These are phyloP conservation scores for Rhinophrynus dorsalis DNA, from an alignment of 2,797 vertebrate genomes.

Conservation along the genomic window DNA sequence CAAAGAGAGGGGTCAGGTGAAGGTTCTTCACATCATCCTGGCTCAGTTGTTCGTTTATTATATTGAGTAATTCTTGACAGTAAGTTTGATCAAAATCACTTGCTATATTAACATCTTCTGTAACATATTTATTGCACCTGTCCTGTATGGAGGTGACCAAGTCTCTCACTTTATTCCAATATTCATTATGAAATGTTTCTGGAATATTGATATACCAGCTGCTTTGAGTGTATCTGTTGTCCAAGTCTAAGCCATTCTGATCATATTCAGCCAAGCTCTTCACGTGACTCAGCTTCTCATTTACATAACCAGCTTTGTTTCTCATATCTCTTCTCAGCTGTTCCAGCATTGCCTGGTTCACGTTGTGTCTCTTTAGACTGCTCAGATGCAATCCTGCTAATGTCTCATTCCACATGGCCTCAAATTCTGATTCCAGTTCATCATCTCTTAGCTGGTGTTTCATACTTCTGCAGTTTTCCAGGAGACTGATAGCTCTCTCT, in stretches of 20 bases:
- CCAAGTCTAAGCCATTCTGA: conserved; percentile 14
- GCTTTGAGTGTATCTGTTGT: conserved; percentile 10
- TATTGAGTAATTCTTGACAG: conserved; percentile 64
- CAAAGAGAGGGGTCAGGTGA: conserved; percentile 63
- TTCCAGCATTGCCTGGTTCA: conserved; percentile 58
- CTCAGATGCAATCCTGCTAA: conserved; percentile 50
- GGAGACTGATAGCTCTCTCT: conserved; percentile 57
- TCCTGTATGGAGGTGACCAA: conserved; percentile 52
- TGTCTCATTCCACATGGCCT: conserved; percentile 61
- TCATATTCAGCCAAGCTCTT: conserved; percentile 39
- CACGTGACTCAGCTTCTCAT: conserved; percentile 58
- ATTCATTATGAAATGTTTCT: background rate
- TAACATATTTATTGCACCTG: conserved; percentile 58
- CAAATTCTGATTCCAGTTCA: conserved; percentile 68
- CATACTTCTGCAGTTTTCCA: conserved; percentile 58
- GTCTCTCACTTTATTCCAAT: background rate
- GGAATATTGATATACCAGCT: background rate
- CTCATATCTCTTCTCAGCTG: conserved; percentile 66
- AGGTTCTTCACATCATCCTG: conserved; percentile 36
- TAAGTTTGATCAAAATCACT: conserved; percentile 69
- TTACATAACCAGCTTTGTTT: conserved; percentile 60
- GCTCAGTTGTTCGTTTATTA: conserved; percentile 63
- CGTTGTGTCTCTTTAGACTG: conserved; percentile 57
- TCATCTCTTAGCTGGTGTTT: conserved; percentile 55
- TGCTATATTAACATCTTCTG: conserved; percentile 54